Evolutionary conservation across 2,888 invertebrate genomes (phyloP), one percentile per base, ranked within the genome.

Genomic region (Arctia plantaginis): DNA sequence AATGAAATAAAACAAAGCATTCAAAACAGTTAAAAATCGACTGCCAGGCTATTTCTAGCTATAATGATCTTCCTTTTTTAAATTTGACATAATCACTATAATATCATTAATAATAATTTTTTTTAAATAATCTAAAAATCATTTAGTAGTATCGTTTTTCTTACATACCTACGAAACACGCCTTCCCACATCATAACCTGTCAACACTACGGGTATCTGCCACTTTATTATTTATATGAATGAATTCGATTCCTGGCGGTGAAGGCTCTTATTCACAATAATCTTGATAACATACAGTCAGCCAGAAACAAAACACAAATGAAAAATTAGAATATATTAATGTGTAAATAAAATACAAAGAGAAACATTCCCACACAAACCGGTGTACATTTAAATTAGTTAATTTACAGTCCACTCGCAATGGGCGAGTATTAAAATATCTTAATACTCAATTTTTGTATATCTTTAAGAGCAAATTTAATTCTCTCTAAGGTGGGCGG

Each of bases 401-500:
- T 85, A 88, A 88, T 90, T 87, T 84, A 82, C 85, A 81, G 79
- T 82, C 88, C 86, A 86, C 80, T 85, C 83, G 77, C 82, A 85
- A 89, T 90, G 82, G 82, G 81, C 86, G 89, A 88, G 89, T 89
- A 88, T 88, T 88, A 88, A 89, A 89, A 83, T 87, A 75, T 87
- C 87, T 86, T 89, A 90, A 92, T 93, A 92, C 91, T 90, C 93
- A 90, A 93, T 93, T 93, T 93, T 90, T 91, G 91, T 93, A 90
- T 90, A 89, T 93, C 91, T 93, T 94, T 92, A 91, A 92, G 87
- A 89, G 89, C 80, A 94, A 93, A 94, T 93, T 91, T 90, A 94
- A 94, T 95, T 91, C 88, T 88, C 89, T 85, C 89, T 90, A 78
- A 83, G 85, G 83, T 83, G 78, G 85, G 81, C 74, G 82, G 82